A percentile compares a stretch with the other conserved stretches of the same genome.
These are phyloP conservation scores for Calyptommatus sinebrachiatus DNA, from an alignment of 2,113 vertebrate species.

Conservation along the genomic window DNA sequence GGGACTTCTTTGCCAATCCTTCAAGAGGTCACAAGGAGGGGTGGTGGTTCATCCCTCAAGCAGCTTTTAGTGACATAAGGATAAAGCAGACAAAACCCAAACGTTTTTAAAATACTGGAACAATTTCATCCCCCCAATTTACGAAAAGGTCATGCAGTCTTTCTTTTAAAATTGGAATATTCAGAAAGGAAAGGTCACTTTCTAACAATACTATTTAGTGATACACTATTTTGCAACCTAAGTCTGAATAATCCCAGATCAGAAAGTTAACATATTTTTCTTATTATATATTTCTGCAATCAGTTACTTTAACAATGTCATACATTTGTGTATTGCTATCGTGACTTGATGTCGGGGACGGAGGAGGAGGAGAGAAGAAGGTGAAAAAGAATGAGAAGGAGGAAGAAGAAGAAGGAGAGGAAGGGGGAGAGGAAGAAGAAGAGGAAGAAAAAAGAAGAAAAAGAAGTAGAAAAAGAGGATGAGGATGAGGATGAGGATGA, in stretches of 20 bases:
- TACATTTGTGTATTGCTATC: slow-evolving; percentile 50
- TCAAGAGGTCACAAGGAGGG: too few relatives aligned
- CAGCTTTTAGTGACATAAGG: background rate
- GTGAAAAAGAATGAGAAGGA: too few relatives aligned
- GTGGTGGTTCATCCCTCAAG: background rate
- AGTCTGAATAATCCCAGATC: slow-evolving; percentile 22
- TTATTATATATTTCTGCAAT: slow-evolving; percentile 40
- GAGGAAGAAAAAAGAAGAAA: too few relatives aligned
- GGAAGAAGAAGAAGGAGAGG: too few relatives aligned
- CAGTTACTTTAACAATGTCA: slow-evolving; percentile 39
- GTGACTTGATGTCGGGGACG: slow-evolving; percentile 17
- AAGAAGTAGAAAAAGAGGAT: too few relatives aligned
- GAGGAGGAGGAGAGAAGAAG: background rate
- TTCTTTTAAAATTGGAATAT: background rate
- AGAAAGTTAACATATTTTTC: slow-evolving; percentile 9
- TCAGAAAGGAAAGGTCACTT: background rate
- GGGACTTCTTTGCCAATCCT: too few relatives aligned
- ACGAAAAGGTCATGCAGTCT: background rate
- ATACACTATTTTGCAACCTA: background rate
- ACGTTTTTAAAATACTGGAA: background rate
- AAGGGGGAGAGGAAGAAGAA: too few relatives aligned
- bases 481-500: too few relatives aligned
- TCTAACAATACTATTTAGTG: background rate
- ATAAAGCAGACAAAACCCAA: background rate
- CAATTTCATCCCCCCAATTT: background rate